These are phyloP conservation scores for Diachasmimorpha longicaudata DNA, from an alignment of 1,140 invertebrate genomes.

Conservation along the genomic window DNA sequence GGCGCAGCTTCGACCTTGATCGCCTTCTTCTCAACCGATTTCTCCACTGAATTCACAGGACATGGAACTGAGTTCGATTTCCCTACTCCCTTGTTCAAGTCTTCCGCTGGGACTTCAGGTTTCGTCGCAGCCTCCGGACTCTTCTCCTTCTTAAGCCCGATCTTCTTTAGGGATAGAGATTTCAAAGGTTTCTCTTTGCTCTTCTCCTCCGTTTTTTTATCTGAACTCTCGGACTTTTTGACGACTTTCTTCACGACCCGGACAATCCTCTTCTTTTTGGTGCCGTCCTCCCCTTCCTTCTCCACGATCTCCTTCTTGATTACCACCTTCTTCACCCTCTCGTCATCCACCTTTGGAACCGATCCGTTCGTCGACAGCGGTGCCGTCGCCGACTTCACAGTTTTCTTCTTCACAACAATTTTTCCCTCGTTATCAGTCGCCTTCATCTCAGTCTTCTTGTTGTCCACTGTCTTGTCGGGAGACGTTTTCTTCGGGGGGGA, in stretches of 20 bases:
- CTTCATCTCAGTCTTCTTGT: conserved; percentile 37
- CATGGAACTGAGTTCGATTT: too few relatives aligned
- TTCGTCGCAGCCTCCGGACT: conserved; percentile 22
- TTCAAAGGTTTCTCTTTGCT: conserved; percentile 26
- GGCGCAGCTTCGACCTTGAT: too few relatives aligned
- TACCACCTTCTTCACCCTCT: conserved; percentile 38
- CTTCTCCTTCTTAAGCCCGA: conserved; percentile 27
- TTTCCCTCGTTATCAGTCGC: conserved; percentile 30
- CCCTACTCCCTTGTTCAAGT: neutral
- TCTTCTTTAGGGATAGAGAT: conserved; percentile 36
- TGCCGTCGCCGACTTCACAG: conserved; percentile 10
- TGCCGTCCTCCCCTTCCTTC: conserved; percentile 40
- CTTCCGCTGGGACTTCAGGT: neutral
- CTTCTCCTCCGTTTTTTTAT: conserved; percentile 42
- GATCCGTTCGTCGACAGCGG: conserved; percentile 33
- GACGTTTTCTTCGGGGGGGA: conserved; percentile 26
- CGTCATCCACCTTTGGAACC: conserved; percentile 31
- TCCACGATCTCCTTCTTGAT: conserved; percentile 41
- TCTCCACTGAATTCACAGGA: neutral
- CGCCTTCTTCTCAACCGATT: too few relatives aligned
- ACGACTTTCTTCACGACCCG: conserved; percentile 50
- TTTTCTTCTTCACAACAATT: conserved; percentile 31
- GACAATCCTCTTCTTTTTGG: conserved; percentile 53
- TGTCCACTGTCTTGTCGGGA: conserved; percentile 35
- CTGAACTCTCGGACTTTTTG: conserved; percentile 46